Conservation (phyloP, 2,113 vertebrate species). For the Micromys minutus region DNA sequence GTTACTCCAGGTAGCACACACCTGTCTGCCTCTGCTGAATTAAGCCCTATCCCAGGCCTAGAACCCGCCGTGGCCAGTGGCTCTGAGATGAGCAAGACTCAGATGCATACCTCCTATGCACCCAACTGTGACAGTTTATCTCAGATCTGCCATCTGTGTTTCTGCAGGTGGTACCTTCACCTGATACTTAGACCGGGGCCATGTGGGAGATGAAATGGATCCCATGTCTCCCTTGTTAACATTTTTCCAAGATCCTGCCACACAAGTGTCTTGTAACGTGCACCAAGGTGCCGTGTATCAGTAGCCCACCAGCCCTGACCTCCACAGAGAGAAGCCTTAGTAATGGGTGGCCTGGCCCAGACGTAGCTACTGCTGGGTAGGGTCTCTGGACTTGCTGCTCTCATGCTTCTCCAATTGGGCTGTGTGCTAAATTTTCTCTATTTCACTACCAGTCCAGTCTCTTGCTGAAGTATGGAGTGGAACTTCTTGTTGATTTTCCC, state of each 20-base stretch:
- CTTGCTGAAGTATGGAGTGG: neutral
- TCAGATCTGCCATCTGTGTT: neutral
- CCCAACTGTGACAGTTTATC: neutral
- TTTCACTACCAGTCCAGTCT: neutral
- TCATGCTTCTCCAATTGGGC: neutral
- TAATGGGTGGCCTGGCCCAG: neutral
- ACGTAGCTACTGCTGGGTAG: neutral
- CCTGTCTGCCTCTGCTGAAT: neutral
- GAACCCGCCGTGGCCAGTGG: neutral
- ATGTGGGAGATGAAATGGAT: neutral
- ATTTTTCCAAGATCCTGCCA: neutral
- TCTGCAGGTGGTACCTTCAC: neutral
- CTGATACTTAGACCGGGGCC: neutral
- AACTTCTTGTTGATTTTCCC: neutral
- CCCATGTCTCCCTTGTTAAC: neutral
- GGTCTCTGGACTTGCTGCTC: neutral
- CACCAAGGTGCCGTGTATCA: neutral
- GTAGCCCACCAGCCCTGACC: neutral
- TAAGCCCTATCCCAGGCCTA: neutral
- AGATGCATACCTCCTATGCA: neutral
- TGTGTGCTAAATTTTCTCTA: neutral
- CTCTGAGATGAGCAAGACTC: neutral
- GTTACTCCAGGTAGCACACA: neutral
- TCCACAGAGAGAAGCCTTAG: neutral
- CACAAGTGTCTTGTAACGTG: neutral